Conservation (phyloP, 2,113 vertebrate genomes). For the Corythaeola cristata region DNA sequence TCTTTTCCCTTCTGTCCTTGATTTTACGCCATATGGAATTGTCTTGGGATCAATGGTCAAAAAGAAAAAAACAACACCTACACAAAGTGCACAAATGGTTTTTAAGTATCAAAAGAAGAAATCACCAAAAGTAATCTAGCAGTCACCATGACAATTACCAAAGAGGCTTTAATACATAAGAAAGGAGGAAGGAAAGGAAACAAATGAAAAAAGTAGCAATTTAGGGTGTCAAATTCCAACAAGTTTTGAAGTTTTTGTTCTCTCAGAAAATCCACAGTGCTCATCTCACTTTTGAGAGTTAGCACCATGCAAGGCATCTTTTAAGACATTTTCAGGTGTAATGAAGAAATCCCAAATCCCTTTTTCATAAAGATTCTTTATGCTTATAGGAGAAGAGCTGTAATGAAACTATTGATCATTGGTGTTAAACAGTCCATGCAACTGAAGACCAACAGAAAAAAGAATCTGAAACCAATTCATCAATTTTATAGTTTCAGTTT, state of each 20-base stretch:
- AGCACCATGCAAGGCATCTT: not conserved
- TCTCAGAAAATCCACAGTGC: not conserved
- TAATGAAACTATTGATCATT: not conserved
- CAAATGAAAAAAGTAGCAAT: not conserved
- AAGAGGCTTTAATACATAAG: not conserved
- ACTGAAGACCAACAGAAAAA: not conserved
- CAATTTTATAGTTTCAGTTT: not conserved
- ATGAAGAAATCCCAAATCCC: not conserved
- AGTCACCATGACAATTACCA: not conserved
- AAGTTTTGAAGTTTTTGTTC: not conserved
- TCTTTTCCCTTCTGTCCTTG: not conserved
- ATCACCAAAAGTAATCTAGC: not conserved
- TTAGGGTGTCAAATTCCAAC: not conserved
- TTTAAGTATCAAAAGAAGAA: not conserved
- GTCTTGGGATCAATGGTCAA: not conserved
- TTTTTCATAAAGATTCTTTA: not conserved
- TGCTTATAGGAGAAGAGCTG: not conserved
- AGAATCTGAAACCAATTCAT: not conserved
- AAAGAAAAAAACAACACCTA: not conserved
- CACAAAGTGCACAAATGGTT: not conserved
- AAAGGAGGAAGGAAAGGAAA: not conserved
- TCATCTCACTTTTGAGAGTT: not conserved
- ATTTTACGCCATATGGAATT: not conserved
- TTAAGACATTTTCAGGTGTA: not conserved
- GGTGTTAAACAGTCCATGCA: not conserved